Conservation (phyloP, 2,797 vertebrate genomes). For the Cirrhinus mrigala region DNA sequence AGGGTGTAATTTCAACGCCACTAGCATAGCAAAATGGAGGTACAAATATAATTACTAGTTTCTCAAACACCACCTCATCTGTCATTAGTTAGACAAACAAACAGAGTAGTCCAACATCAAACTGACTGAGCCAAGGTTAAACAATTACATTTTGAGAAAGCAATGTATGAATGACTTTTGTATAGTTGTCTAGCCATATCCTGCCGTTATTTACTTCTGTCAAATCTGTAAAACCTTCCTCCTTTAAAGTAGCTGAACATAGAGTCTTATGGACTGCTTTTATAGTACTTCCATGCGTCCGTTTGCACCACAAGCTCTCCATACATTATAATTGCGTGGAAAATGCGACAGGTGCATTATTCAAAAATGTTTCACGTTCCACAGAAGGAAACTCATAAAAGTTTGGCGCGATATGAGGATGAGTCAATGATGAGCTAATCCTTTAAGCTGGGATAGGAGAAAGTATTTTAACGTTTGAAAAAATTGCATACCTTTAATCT, state of each 20-base stretch:
- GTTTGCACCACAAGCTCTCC: not conserved
- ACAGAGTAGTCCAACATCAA: not conserved
- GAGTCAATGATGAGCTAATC: slow-evolving; percentile 32
- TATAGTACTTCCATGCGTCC: not conserved
- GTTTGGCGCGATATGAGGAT: slow-evolving; percentile 23
- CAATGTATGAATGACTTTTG: not conserved
- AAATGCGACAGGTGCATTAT: not conserved
- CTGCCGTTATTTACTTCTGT: not conserved
- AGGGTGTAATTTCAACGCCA: not conserved
- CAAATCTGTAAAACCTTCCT: not conserved
- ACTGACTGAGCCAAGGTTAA: not conserved
- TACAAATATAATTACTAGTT: not conserved
- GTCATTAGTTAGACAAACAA: not conserved
- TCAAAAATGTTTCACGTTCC: not conserved
- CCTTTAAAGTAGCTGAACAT: too few species aligned
- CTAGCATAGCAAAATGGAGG: not conserved
- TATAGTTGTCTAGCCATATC: not conserved
- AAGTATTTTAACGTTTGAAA: slow-evolving; percentile 14
- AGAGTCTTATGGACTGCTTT: not conserved
- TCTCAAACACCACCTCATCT: not conserved
- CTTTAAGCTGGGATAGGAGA: slow-evolving; percentile 1
- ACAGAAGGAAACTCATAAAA: slow-evolving; percentile 20
- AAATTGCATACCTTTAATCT: slow-evolving; percentile 3
- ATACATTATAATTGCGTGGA: not conserved
- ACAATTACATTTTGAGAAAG: not conserved